Evolutionary conservation across 2,113 vertebrate genomes (phyloP).

Genomic region (Platanista minor): DNA sequence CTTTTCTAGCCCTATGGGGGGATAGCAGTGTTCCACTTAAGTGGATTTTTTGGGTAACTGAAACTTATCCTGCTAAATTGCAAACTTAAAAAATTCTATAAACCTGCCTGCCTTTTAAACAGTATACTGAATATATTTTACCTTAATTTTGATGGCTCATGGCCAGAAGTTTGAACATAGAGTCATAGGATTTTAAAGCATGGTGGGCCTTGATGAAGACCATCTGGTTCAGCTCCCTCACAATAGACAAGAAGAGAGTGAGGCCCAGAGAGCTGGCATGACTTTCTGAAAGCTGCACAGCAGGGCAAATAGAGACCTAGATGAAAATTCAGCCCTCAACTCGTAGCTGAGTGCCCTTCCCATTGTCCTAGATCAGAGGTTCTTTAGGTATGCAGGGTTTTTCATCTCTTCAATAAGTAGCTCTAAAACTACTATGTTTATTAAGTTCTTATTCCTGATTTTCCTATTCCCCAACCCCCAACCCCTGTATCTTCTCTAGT

Average conservation of each 20-base stretch:
- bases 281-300: not conserved
- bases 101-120: not conserved
- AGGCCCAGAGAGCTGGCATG: not conserved
- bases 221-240: not conserved
- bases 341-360: not conserved
- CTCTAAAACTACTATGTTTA: not conserved
- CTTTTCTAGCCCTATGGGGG: not conserved
- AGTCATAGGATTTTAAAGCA: not conserved
- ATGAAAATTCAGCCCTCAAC: not conserved
- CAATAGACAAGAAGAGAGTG: not conserved
- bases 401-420: not conserved
- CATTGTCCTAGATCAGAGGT: not conserved
- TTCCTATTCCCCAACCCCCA: not conserved
- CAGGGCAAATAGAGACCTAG: not conserved
- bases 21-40: not conserved
- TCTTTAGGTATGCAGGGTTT: not conserved
- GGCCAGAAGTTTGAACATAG: not conserved
- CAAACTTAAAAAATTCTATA: not conserved
- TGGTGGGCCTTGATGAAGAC: not conserved
- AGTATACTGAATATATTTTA: not conserved
- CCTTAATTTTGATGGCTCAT: not conserved
- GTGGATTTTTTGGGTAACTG: conserved; percentile 39
- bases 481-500: not conserved
- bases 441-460: not conserved
- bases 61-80: not conserved